These are phyloP conservation scores for Mobula hypostoma DNA, from an alignment of 2,113 vertebrate species.

Conservation along the genomic window DNA sequence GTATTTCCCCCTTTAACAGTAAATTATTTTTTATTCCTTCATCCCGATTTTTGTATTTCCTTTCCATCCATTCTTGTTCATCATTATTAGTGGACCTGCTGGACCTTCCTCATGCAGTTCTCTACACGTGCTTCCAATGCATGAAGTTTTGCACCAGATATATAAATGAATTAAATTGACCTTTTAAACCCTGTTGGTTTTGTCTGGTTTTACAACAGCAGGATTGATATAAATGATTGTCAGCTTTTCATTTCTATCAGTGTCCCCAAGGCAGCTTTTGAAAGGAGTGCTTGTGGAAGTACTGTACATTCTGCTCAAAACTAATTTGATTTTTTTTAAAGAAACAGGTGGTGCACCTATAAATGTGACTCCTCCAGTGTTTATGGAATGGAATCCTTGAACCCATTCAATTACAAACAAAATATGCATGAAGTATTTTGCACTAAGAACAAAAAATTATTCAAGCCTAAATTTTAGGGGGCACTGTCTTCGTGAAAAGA, in stretches of 20 bases:
- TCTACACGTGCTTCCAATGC: neutral
- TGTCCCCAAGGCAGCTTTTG: neutral
- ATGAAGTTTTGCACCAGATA: neutral
- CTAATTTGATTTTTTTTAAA: neutral
- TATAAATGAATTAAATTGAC: neutral
- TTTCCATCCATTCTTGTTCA: neutral
- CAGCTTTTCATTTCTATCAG: neutral
- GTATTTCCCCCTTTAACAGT: neutral
- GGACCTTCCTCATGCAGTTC: neutral
- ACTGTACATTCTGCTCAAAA: neutral
- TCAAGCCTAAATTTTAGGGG: neutral
- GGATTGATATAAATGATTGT: neutral
- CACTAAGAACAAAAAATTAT: neutral
- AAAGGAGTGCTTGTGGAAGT: neutral
- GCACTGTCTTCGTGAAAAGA: neutral
- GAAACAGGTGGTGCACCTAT: neutral
- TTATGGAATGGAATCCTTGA: neutral
- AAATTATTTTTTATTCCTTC: neutral
- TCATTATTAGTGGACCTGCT: neutral
- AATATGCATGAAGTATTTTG: neutral
- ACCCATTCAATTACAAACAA: neutral
- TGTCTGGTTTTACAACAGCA: neutral
- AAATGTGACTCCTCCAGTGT: neutral
- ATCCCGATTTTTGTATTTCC: neutral
- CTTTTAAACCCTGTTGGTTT: neutral